Evolutionary conservation across 2,113 vertebrate genomes (phyloP), one percentile per base, ranked within the genome.

Genomic region (Mohoua ochrocephala): DNA sequence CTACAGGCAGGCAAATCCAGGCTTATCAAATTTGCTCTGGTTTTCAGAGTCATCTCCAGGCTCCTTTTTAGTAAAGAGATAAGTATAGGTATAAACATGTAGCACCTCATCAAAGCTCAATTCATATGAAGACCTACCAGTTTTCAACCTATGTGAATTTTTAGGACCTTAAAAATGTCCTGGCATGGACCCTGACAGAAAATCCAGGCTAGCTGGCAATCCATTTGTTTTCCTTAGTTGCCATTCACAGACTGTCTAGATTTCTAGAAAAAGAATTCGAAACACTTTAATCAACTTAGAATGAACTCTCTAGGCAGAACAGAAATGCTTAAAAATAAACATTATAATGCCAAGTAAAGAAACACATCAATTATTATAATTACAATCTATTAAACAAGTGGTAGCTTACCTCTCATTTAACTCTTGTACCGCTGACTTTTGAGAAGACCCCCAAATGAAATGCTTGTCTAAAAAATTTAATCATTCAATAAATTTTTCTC

Each of bases 51-150:
- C 65, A 74, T 31, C 69, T 37, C 56, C 50, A 65, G n/a, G 59
- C 42, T 30, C 61, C 28, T 11, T 18, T 63, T 28, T 2, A n/a
- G 27, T 10, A 22, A 5, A 54, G 15, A 35, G 45, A 3, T 39
- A 39, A 14, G 24, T 28, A 31, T 11, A 33, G 14, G 33, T 59
- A 33, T 39, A 84, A 75, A 28, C 12, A 47, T 0, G 0, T 1
- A 76, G 18, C 33, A 50, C 14, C 50, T 70, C 35, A 42, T 10
- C 20, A 76, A 67, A 77, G 53, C 63, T 77, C 45, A 57, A 3
- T 13, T 37, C 2, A 0, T 13, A 41, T 4, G 3, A 65, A 39
- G 7, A 57, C 11, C n/a, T 14, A 45, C 18, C 10, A 37, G n/a
- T 53, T 53, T 79, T 61, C 54, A 81, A 50, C 16, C 13, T 4